Conservation (phyloP, 1,140 invertebrate genomes). For the Bradynema listronoti region DNA sequence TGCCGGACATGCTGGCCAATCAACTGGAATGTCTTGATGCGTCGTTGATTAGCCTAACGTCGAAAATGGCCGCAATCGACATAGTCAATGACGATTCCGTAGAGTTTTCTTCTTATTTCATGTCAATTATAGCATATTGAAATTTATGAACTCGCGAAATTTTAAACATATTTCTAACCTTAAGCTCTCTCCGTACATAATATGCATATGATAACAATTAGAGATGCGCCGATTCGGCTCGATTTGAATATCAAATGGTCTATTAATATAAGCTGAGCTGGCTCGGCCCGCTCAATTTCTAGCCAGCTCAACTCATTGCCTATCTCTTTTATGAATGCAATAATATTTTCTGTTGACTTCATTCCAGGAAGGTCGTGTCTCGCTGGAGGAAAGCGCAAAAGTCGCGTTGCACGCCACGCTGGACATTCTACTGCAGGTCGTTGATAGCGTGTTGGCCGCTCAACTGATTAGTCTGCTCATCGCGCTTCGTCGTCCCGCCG, state of each 20-base stretch:
- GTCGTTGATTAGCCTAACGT: constrained; percentile 34
- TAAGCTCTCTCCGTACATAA: too few species aligned
- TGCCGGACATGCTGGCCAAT: constrained; percentile 27
- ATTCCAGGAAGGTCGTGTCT: constrained; percentile 22
- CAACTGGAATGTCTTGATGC: constrained; percentile 41
- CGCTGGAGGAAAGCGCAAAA: constrained; percentile 36
- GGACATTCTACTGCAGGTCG: constrained; percentile 29
- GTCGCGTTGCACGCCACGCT: constrained; percentile 31
- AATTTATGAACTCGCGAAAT: too few species aligned
- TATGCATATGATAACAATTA: too few species aligned
- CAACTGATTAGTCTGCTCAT: constrained; percentile 31
- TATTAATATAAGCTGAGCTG: too few species aligned
- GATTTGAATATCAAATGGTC: too few species aligned
- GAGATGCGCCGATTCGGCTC: too few species aligned
- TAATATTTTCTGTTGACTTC: background rate
- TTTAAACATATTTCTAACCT: too few species aligned
- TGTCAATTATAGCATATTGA: too few species aligned
- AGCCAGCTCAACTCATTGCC: too few species aligned
- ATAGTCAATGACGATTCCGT: constrained; percentile 35
- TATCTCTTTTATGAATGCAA: too few species aligned
- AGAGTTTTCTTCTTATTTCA: too few species aligned
- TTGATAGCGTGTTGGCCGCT: constrained; percentile 19
- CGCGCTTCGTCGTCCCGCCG: constrained; percentile 23
- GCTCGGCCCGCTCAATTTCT: too few species aligned
- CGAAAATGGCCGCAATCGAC: constrained; percentile 46